Evolutionary conservation across 2,797 vertebrate genomes (phyloP).

Genomic region (Centropyge bicolor): DNA sequence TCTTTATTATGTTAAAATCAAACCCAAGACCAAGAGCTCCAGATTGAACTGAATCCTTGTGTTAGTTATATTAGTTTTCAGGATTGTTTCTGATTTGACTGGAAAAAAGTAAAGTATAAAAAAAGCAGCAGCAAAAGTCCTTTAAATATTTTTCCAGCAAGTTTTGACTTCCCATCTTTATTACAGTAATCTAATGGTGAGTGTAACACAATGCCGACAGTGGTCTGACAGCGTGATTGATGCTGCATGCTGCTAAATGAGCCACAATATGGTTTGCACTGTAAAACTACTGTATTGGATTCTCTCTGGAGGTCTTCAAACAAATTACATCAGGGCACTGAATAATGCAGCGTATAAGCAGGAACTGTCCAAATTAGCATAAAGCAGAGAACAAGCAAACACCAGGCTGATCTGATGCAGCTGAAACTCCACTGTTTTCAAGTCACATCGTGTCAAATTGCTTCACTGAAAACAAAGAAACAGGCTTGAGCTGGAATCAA

Average conservation of each 20-base stretch:
- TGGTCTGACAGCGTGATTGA: not conserved
- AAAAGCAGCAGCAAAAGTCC: slow-evolving; percentile 25
- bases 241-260: not conserved
- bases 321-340: not conserved
- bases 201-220: slow-evolving; percentile 4
- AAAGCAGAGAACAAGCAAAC: not conserved
- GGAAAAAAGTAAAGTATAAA: not conserved
- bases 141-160: slow-evolving; percentile 9
- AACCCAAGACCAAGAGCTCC: not conserved
- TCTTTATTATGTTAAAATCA: not conserved
- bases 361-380: slow-evolving; percentile 5
- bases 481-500: slow-evolving; percentile 20
- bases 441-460: not conserved
- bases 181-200: not conserved
- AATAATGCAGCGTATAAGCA: slow-evolving; percentile 1
- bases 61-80: not conserved
- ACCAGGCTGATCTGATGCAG: not conserved
- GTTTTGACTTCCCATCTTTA: not conserved
- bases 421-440: not conserved
- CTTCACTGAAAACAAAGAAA: slow-evolving; percentile 25
- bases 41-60: not conserved
- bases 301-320: slow-evolving; percentile 12
- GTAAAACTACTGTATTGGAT: not conserved
- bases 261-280: not conserved
- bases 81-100: not conserved